These are phyloP conservation scores for Cataglyphis albicans DNA, from an alignment of 2,888 invertebrate species.

Conservation along the genomic window DNA sequence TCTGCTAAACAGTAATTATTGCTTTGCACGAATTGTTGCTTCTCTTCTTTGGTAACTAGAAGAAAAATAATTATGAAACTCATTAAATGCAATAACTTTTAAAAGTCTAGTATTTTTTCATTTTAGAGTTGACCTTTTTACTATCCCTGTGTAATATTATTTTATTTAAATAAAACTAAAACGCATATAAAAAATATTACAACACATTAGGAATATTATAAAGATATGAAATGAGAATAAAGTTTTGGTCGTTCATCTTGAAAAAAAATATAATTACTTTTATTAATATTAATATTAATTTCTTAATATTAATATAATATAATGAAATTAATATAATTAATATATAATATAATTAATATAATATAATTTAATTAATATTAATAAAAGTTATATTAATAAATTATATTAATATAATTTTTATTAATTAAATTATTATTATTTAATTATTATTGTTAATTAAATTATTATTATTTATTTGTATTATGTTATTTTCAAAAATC, in stretches of 20 bases:
- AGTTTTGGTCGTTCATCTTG: background rate
- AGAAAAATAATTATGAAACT: slow-evolving; percentile 33
- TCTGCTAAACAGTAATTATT: slow-evolving; percentile 85
- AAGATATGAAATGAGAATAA: background rate
- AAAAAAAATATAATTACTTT: no score
- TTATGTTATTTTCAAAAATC: background rate
- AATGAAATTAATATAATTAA: no score
- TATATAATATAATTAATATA: no score
- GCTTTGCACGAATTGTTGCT: slow-evolving; percentile 83
- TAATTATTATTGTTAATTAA: no score
- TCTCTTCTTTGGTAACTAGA: slow-evolving; percentile 83
- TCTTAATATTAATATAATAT: no score
- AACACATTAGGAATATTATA: background rate
- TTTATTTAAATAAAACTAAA: background rate
- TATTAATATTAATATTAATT: no score
- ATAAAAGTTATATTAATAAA: no score
- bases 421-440: no score
- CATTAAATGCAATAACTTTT: background rate
- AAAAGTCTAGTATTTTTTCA: background rate
- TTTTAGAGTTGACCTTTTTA: background rate
- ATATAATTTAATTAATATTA: no score
- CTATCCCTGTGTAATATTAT: background rate
- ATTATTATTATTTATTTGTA: no score
- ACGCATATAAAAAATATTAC: no score
- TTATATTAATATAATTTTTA: no score